phyloP scores from a whole-genome alignment of 2,888 invertebrate genomes.

The Eugnorisma glareosa region DNA sequence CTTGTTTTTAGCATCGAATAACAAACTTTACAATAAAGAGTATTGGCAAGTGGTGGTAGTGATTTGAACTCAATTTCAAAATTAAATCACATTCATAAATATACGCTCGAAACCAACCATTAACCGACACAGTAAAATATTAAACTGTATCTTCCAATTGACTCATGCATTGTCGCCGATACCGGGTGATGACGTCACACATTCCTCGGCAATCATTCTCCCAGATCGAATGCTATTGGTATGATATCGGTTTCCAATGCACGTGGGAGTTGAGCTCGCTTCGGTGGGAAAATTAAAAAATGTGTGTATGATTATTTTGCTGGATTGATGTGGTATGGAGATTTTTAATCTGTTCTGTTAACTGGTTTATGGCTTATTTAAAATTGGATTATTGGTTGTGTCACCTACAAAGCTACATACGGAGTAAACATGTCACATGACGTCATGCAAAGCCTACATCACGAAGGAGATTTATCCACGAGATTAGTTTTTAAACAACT shows the following conservation, averaged over 20 bases:
- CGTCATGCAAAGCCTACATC: neutral
- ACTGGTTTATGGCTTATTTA: neutral
- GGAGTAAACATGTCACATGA: neutral
- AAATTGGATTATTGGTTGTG: neutral
- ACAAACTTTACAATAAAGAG: neutral
- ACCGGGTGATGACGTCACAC: slow-evolving; percentile 50
- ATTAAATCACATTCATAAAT: neutral
- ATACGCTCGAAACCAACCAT: neutral
- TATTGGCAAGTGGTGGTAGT: neutral
- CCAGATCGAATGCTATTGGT: slow-evolving; percentile 59
- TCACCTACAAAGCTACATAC: neutral
- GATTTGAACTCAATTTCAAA: neutral
- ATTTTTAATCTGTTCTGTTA: slow-evolving; percentile 2
- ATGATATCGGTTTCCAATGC: slow-evolving; percentile 59
- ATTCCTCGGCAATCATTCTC: slow-evolving; percentile 60
- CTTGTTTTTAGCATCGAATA: neutral
- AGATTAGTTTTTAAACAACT: neutral
- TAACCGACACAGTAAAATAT: slow-evolving; percentile 14
- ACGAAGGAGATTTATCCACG: neutral
- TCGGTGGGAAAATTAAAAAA: slow-evolving; percentile 5
- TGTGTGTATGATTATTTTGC: neutral
- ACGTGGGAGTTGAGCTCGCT: neutral
- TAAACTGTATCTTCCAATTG: slow-evolving; percentile 43
- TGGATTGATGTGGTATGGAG: neutral
- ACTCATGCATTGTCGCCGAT: slow-evolving; percentile 12